Evolutionary conservation across 2,797 vertebrate species (phyloP), one percentile per base, ranked within the genome.

Genomic region (Pseudochaenichthys georgianus): DNA sequence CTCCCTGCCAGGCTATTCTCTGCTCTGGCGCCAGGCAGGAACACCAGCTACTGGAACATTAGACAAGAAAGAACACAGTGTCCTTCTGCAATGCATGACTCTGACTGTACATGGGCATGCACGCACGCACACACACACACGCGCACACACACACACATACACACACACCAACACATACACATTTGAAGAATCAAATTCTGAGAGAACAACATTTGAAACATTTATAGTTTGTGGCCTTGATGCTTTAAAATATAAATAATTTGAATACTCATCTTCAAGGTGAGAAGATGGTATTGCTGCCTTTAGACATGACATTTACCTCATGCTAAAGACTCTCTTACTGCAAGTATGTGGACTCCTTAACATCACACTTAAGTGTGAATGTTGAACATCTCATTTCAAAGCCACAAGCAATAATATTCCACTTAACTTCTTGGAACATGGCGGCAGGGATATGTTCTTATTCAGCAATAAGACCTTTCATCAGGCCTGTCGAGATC

Each of bases 11-110:
- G 78, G 81, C 87, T 89, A 85, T 88, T 91, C 90, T 91, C 54
- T 89, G 85, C 83, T 43, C 82, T 86, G 90, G 91, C 86, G 82
- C 87, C 90, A 89, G 88, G 48, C 73, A 86, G 80, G 87, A 92
- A 92, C 88, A 92, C 83, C 75, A 75, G 86, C 89, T 93, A 86
- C 88, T 85, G 76, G 91, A 92, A 90, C 86, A 84, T 85, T 74
- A 81, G 85, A 86, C 81, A 82, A 82, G 73, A 68, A 77, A 75
- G 85, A 89, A 92, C 92, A 90, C 75, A 13, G 41, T 83, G 91
- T 91, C 84, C 89, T 81, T 80, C 81, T 78, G 69, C 64, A 82
- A 43, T 63, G 50, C 66, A 53, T 82, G 78, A 80, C 78, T 78
- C 54, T 66, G 78, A 80, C 78, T 78, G 58, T 66, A 67, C 76